Conservation (phyloP, 2,888 invertebrate species). For the Sinopyrophorus schimmeli region DNA sequence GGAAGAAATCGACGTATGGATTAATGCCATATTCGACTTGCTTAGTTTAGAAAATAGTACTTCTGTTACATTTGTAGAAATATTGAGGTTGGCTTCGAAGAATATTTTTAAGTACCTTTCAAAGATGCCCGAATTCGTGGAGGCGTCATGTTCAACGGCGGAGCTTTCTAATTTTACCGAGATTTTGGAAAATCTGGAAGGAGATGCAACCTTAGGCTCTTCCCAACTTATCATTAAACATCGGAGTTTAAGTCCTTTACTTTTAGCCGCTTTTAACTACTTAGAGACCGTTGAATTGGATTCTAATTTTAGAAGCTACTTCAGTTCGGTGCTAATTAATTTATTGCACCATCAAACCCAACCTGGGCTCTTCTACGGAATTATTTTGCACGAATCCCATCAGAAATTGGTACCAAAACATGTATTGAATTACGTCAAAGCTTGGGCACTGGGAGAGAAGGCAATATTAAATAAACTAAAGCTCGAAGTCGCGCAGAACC, state of each 20-base stretch:
- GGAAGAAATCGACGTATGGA: slow-evolving; percentile 59
- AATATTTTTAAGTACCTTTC: slow-evolving; percentile 27
- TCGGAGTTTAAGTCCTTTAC: slow-evolving; percentile 45
- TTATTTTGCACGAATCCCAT: slow-evolving; percentile 55
- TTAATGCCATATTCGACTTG: slow-evolving; percentile 21
- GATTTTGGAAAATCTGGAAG: slow-evolving; percentile 54
- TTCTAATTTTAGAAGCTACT: slow-evolving; percentile 51
- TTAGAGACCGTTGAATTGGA: slow-evolving; percentile 35
- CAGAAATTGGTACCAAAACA: slow-evolving; percentile 53
- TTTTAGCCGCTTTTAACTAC: slow-evolving; percentile 52
- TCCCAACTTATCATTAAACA: slow-evolving; percentile 29
- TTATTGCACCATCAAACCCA: slow-evolving; percentile 65
- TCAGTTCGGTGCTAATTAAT: slow-evolving; percentile 57
- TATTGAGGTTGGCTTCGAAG: slow-evolving; percentile 6
- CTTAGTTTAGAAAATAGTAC: slow-evolving; percentile 1
- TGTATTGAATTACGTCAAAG: slow-evolving; percentile 56
- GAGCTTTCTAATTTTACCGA: slow-evolving; percentile 37
- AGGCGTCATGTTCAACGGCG: slow-evolving; percentile 5
- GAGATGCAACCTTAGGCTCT: slow-evolving; percentile 39
- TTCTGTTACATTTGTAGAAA: neutral
- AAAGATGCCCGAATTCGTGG: slow-evolving; percentile 10
- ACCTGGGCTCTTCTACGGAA: slow-evolving; percentile 57
- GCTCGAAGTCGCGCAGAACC: slow-evolving; percentile 15
- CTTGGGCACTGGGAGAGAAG: slow-evolving; percentile 52
- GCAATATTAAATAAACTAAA: slow-evolving; percentile 4